Base-by-base conservation (phyloP, 1,140 invertebrate genomes). In the Brachionus asplanchnoidis region DNA sequence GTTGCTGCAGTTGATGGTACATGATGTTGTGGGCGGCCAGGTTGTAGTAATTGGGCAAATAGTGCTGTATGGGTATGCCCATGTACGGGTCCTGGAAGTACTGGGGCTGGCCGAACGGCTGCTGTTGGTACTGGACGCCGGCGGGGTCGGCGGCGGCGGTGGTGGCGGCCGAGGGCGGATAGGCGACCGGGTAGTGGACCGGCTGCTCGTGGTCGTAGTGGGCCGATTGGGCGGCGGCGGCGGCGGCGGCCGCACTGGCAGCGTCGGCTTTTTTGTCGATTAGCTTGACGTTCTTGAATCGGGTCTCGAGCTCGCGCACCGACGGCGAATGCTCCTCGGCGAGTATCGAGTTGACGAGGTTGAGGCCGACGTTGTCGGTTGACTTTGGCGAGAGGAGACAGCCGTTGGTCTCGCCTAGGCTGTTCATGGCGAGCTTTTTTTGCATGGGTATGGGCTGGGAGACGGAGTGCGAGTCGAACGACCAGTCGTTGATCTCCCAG, bases 391-490 rank as follows among this genome's bases (percentile, higher is more conserved):
- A 82, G 4, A 82, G 26, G n/a, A 82, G n/a, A 26, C 73, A 23
- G 8, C 73, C 73, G 42, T 77, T 77, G 2, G 73, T n/a, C 12
- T 82, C 79, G 40, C 40, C 32, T 0, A 70, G 28, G 32, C 66
- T 36, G 32, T 36, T 82, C 20, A 68, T n/a, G 23, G 42, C 53
- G 2, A 28, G 53, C 20, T 56, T 26, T 60, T 60, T 60, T 36
- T 82, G 79, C 79, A 82, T 82, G 20, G 79, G 79, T 82, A 82
- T 82, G 12, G 79, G 79, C 53, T 82, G 79, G 11, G 79, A 82
- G 20, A 82, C 79, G 11, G 53, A 17, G 60, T 82, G 79, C 53
- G 53, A 60, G 60, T 82, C 65, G 17, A 68, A 82, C 36, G 68
- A 73, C 68, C 68, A 73, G 17, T 73, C 68, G 36, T 73, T 73